Conservation (phyloP, 2,113 vertebrate genomes). For the Triplophysa rosa region DNA sequence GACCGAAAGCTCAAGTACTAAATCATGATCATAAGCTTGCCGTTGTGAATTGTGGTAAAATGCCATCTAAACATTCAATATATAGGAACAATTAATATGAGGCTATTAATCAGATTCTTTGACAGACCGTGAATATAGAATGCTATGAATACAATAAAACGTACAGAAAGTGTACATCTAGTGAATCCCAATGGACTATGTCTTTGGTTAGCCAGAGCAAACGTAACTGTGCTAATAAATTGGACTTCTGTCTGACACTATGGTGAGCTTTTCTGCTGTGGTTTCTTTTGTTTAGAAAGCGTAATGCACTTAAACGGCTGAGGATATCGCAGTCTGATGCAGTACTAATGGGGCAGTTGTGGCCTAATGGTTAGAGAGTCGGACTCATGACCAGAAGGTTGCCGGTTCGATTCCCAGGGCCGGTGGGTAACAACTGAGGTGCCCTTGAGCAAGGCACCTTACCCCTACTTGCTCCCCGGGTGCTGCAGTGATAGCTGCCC, state of each 20-base stretch:
- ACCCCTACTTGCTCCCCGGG: too few species aligned
- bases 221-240: constrained; percentile 45
- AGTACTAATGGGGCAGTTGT: constrained; percentile 40
- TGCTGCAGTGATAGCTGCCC: too few species aligned
- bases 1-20: too few species aligned
- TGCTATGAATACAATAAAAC: background rate
- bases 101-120: background rate
- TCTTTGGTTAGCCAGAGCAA: constrained; percentile 37
- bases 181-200: background rate
- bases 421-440: too few species aligned
- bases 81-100: background rate
- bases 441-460: too few species aligned
- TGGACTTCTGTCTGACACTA: constrained; percentile 44
- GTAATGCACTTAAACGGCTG: constrained; percentile 51
- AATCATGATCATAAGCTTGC: too few species aligned
- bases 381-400: too few species aligned
- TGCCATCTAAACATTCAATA: background rate
- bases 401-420: too few species aligned
- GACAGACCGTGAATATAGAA: background rate
- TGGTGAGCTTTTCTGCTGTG: constrained; percentile 56
- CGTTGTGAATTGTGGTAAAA: too few species aligned
- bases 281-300: constrained; percentile 59
- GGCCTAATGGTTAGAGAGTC: too few species aligned
- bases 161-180: constrained; percentile 1
- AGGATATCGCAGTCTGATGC: constrained; percentile 35